These are phyloP conservation scores for Epsilonema sp. DNA, from an alignment of 2,888 invertebrate species.

Conservation along the genomic window DNA sequence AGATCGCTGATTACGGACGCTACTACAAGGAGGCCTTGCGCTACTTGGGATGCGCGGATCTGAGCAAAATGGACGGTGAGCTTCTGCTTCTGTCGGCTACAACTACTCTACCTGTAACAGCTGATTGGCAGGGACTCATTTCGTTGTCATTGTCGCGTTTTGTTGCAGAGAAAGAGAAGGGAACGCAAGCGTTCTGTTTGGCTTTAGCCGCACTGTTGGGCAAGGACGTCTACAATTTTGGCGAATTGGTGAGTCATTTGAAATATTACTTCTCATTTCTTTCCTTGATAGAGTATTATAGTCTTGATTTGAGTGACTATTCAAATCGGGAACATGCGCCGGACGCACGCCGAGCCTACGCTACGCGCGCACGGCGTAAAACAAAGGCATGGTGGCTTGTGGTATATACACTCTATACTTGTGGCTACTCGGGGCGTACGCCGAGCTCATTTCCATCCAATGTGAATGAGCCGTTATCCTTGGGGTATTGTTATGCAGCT, in stretches of 20 bases:
- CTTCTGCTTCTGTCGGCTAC: not conserved
- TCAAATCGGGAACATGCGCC: too few species aligned
- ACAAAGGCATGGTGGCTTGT: too few species aligned
- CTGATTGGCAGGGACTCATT: too few species aligned
- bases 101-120: not conserved
- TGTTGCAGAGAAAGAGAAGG: too few species aligned
- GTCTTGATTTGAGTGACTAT: not conserved
- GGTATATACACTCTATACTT: too few species aligned
- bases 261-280: not conserved
- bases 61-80: not conserved
- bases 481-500: constrained; percentile 40
- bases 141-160: too few species aligned
- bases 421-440: too few species aligned
- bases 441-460: too few species aligned
- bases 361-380: too few species aligned
- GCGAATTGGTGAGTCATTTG: constrained; percentile 50
- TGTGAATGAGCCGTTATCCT: too few species aligned
- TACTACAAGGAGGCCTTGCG: constrained; percentile 81
- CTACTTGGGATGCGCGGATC: constrained; percentile 41
- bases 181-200: constrained; percentile 65
- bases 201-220: constrained; percentile 82
- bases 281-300: not conserved
- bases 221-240: constrained; percentile 85
- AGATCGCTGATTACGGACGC: constrained; percentile 63
- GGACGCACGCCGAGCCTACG: not conserved